Evolutionary conservation across 2,888 invertebrate genomes (phyloP).

Genomic region (Agonopterix subpropinquella): DNA sequence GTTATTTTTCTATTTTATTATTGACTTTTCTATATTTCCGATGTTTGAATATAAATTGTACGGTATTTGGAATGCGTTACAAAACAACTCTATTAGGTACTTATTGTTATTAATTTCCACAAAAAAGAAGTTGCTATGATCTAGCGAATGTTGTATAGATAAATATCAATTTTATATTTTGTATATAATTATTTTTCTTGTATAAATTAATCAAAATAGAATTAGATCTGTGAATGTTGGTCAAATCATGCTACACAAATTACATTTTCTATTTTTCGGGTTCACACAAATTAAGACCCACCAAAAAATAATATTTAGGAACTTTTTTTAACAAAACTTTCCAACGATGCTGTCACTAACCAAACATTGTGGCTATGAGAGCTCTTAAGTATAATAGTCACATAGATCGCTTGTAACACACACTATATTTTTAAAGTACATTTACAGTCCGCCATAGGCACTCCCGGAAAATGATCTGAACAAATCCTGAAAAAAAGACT

Average conservation of each 20-base stretch:
- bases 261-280: slow-evolving; percentile 19
- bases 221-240: slow-evolving; percentile 55
- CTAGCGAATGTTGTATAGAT: slow-evolving; percentile 57
- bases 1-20: slow-evolving; percentile 26
- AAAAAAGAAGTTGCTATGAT: slow-evolving; percentile 32
- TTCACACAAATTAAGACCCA: slow-evolving; percentile 33
- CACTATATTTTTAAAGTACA: too few relatives aligned
- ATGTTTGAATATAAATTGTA: slow-evolving; percentile 36
- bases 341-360: slow-evolving; percentile 3
- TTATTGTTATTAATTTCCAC: slow-evolving; percentile 60
- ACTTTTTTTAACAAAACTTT: slow-evolving; percentile 18
- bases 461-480: too few relatives aligned
- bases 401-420: slow-evolving; percentile 16
- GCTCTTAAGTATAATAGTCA: slow-evolving; percentile 13
- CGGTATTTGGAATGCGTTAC: slow-evolving; percentile 26
- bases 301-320: slow-evolving; percentile 34
- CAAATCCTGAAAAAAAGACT: too few relatives aligned
- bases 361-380: slow-evolving; percentile 20
- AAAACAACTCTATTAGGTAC: slow-evolving; percentile 50
- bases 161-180: slow-evolving; percentile 70
- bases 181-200: slow-evolving; percentile 67
- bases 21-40: slow-evolving; percentile 29
- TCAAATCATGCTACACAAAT: slow-evolving; percentile 10
- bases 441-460: too few relatives aligned
- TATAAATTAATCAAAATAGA: slow-evolving; percentile 64